These are phyloP conservation scores for Invenusta paracnida DNA, from an alignment of 2,888 invertebrate genomes.

Conservation along the genomic window DNA sequence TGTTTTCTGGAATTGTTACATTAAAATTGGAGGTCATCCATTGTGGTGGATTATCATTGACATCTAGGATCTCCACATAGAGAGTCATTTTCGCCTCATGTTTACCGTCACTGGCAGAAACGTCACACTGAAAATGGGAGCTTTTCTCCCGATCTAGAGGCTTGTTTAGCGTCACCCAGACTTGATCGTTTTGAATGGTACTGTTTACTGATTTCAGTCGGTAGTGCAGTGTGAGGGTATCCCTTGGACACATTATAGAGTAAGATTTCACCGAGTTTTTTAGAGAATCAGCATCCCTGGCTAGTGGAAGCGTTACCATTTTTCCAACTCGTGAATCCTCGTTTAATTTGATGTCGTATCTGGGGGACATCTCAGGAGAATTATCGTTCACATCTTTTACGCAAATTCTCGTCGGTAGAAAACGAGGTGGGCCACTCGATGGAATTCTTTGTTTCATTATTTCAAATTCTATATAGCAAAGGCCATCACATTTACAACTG, in stretches of 20 bases:
- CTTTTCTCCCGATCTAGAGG: background rate
- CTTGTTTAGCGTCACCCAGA: background rate
- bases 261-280: background rate
- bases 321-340: background rate
- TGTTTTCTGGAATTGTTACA: background rate
- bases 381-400: constrained; percentile 4
- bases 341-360: background rate
- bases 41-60: background rate
- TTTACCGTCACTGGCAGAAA: background rate
- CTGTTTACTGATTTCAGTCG: background rate
- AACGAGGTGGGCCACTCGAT: background rate
- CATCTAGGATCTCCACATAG: background rate
- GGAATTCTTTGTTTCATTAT: background rate
- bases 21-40: background rate
- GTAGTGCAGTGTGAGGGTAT: background rate
- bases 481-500: background rate
- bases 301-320: background rate
- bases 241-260: background rate
- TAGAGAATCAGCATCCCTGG: background rate
- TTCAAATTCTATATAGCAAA: background rate
- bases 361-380: background rate
- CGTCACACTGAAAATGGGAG: background rate
- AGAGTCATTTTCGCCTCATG: background rate
- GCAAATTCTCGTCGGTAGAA: background rate
- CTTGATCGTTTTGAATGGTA: background rate